Evolutionary conservation across 2,113 vertebrate genomes (phyloP).

Genomic region (Romanogobio albipinnatus): DNA sequence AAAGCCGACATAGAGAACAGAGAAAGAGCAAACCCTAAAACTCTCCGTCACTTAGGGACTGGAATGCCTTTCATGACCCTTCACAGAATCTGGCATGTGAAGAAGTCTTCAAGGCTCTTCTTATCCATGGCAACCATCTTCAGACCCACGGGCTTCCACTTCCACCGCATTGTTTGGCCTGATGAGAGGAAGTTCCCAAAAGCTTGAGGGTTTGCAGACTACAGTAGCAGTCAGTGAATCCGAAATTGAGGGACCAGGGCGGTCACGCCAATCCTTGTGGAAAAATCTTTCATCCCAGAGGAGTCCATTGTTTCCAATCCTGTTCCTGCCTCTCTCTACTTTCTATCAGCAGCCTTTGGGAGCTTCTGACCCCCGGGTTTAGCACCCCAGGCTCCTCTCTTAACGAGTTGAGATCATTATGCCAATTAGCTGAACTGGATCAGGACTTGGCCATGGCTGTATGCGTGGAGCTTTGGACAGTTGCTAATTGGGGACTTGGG

Average conservation of each 20-base stretch:
- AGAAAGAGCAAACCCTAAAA: slow-evolving; percentile 27
- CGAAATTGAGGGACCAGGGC: neutral
- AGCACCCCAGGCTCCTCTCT: slow-evolving; percentile 40
- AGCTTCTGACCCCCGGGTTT: slow-evolving; percentile 41
- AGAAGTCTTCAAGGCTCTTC: slow-evolving; percentile 13
- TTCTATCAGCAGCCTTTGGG: slow-evolving; percentile 30
- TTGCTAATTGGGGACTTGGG: slow-evolving; percentile 54
- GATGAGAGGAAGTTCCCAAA: slow-evolving; percentile 43
- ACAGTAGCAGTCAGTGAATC: slow-evolving; percentile 30
- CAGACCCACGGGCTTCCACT: slow-evolving; percentile 28
- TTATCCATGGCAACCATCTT: slow-evolving; percentile 42
- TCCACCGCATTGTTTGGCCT: slow-evolving; percentile 29
- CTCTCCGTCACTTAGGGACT: slow-evolving; percentile 14
- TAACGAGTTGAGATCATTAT: slow-evolving; percentile 56
- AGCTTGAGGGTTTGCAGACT: neutral
- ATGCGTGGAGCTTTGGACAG: slow-evolving; percentile 35
- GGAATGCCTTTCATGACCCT: slow-evolving; percentile 23
- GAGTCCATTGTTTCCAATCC: slow-evolving; percentile 26
- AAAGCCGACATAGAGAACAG: neutral
- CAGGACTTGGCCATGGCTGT: slow-evolving; percentile 34
- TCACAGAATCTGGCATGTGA: slow-evolving; percentile 13
- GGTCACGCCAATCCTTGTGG: slow-evolving; percentile 8
- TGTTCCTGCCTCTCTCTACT: neutral
- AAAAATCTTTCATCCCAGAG: slow-evolving; percentile 30
- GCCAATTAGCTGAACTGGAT: slow-evolving; percentile 55